Conservation (phyloP, 2,888 invertebrate genomes). For the Tinea pellionella region DNA sequence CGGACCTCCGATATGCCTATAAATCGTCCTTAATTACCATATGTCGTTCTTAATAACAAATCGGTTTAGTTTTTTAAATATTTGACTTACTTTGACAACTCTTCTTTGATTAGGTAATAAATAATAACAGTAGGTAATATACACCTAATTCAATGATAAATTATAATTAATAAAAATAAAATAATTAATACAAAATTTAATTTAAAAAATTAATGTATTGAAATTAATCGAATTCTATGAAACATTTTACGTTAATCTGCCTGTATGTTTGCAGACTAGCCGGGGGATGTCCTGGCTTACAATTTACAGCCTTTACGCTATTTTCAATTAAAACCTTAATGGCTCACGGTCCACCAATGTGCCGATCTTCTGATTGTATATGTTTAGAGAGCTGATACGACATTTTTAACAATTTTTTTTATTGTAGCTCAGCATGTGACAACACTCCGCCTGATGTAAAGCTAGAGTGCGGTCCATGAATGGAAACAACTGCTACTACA, state of each 20-base stretch:
- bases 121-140: too few relatives aligned
- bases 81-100: too few relatives aligned
- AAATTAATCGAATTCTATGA: background rate
- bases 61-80: too few relatives aligned
- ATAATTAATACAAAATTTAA: background rate
- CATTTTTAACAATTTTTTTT: background rate
- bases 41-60: too few relatives aligned
- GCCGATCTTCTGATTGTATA: constrained; percentile 62
- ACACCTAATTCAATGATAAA: too few relatives aligned
- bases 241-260: constrained; percentile 2
- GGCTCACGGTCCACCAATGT: constrained; percentile 69
- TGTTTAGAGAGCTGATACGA: constrained; percentile 24
- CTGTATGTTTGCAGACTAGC: constrained; percentile 3
- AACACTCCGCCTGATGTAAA: too few relatives aligned
- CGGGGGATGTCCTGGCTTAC: constrained; percentile 21
- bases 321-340: constrained; percentile 77
- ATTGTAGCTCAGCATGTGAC: too few relatives aligned
- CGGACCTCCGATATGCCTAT: too few relatives aligned
- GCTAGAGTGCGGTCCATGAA: too few relatives aligned
- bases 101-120: too few relatives aligned
- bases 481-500: too few relatives aligned
- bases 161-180: background rate
- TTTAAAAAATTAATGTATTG: background rate
- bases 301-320: constrained; percentile 76
- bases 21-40: too few relatives aligned